Evolutionary conservation across 2,888 invertebrate genomes (phyloP).

Genomic region (Andrena minutula): DNA sequence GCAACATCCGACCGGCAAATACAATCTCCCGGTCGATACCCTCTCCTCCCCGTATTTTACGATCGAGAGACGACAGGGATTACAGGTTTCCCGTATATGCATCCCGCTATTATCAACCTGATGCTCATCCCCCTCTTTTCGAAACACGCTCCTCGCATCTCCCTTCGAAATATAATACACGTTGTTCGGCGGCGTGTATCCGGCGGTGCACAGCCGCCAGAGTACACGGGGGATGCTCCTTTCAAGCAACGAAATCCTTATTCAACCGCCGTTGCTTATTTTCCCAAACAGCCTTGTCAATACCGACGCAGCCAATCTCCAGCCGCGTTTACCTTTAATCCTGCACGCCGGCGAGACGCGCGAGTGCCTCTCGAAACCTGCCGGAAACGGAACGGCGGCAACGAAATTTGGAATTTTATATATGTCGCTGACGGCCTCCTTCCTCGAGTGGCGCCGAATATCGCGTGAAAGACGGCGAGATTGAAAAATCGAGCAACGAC

Average conservation of each 20-base stretch:
- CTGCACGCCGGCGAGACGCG: background rate
- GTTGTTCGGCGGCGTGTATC: background rate
- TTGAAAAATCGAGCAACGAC: background rate
- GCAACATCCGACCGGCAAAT: slow-evolving; percentile 46
- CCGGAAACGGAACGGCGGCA: background rate
- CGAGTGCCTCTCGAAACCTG: background rate
- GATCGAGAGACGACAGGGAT: slow-evolving; percentile 42
- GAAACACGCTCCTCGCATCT: slow-evolving; percentile 4
- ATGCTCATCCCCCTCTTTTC: background rate
- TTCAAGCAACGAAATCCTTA: slow-evolving; percentile 19
- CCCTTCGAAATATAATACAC: slow-evolving; percentile 32
- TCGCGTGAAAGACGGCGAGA: slow-evolving; percentile 3
- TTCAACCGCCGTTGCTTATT: slow-evolving; percentile 26
- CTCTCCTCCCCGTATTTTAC: slow-evolving; percentile 17
- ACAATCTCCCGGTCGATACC: slow-evolving; percentile 25
- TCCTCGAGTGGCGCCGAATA: background rate
- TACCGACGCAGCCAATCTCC: slow-evolving; percentile 35
- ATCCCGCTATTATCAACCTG: slow-evolving; percentile 13
- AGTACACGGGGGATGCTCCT: slow-evolving; percentile 5
- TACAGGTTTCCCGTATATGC: slow-evolving; percentile 13
- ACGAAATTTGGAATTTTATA: slow-evolving; percentile 32
- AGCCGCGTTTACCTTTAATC: slow-evolving; percentile 32
- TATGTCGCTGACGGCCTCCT: slow-evolving; percentile 13
- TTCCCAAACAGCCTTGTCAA: slow-evolving; percentile 33
- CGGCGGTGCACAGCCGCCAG: background rate